Percentiles rank a stretch among this genome's conserved stretches.
Evolutionary conservation across 2,888 invertebrate species (phyloP).

Genomic region (Crepidodera aurea): DNA sequence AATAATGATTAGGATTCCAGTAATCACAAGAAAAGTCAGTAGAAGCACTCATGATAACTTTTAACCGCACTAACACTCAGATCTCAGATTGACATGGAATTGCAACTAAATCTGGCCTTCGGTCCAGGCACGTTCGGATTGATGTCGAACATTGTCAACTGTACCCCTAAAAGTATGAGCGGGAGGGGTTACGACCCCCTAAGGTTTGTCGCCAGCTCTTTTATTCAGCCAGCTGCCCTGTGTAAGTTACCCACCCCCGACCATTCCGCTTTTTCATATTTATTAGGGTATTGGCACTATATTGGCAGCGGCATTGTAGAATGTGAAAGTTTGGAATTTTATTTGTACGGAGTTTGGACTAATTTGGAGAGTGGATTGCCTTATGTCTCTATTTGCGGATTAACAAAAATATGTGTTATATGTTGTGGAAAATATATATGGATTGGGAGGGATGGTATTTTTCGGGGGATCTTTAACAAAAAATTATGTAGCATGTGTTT

Average conservation of each 20-base stretch:
- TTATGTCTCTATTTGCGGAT: conserved; percentile 38
- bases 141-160: conserved; percentile 62
- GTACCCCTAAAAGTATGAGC: conserved; percentile 57
- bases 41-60: conserved; percentile 55
- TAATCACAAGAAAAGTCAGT: conserved; percentile 52
- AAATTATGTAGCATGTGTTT: not conserved
- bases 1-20: conserved; percentile 49
- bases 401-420: conserved; percentile 32
- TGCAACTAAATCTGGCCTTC: conserved; percentile 53
- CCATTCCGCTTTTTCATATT: conserved; percentile 59
- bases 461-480: not conserved
- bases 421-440: conserved; percentile 22
- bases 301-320: conserved; percentile 46
- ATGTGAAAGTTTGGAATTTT: conserved; percentile 51
- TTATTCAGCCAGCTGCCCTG: conserved; percentile 63
- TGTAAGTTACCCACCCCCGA: conserved; percentile 60
- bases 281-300: conserved; percentile 55
- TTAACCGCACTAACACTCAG: conserved; percentile 38
- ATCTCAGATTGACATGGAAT: conserved; percentile 41
- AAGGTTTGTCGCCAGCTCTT: conserved; percentile 60
- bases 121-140: conserved; percentile 59
- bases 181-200: conserved; percentile 60
- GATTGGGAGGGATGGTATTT: conserved; percentile 1
- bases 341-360: conserved; percentile 25
- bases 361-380: conserved; percentile 29